Base-by-base conservation (phyloP, 1,140 invertebrate species). In the Drosophila nasuta region DNA sequence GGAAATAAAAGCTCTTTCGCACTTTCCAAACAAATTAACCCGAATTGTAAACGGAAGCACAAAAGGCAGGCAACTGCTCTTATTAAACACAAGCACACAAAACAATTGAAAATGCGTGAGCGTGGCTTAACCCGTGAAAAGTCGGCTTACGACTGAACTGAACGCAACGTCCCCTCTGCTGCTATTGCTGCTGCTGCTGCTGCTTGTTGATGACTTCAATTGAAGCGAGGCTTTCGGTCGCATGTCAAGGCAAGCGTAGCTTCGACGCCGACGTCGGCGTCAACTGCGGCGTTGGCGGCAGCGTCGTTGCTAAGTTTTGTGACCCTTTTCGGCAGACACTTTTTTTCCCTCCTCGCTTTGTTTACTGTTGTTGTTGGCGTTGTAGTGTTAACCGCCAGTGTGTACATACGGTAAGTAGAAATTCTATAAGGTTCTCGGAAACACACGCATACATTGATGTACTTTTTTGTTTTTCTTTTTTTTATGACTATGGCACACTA, bases 1-100 rank as follows among this genome's bases (percentile, higher is more conserved):
- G 81, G 82, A 81, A 85, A 79, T 77, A 79, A 72, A 76, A 75
- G 59, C 52, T 64, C 58, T 41, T 60, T 60, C 30, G 67, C 70
- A 88, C 81, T 85, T 86, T 85, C 82, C 63, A 87, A 87, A 83
- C 69, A 83, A 89, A 83, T 89, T 88, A 88, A 81, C 83, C 83
- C 83, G 75, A 87, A 87, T 88, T 68, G 63, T 49, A 35, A 83
- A 70, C 85, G 85, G 85, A 88, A 88, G 60, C 77, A 58, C 13
- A 63, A 75, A 49, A 76, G 62, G 43, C 68, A 51, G 54, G 52
- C 62, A 70, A 30, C 20, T 15, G 25, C 49, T 54, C 59, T 57
- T 17, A 46, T 30, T 57, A 49, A 58, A 15, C 17, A 57, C 6
- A 8, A 25, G 20, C 20, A 10, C 35, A 38, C 3, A 71, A 48